Base-by-base conservation (phyloP, 2,888 invertebrate genomes). In the Anarsia innoxiella region DNA sequence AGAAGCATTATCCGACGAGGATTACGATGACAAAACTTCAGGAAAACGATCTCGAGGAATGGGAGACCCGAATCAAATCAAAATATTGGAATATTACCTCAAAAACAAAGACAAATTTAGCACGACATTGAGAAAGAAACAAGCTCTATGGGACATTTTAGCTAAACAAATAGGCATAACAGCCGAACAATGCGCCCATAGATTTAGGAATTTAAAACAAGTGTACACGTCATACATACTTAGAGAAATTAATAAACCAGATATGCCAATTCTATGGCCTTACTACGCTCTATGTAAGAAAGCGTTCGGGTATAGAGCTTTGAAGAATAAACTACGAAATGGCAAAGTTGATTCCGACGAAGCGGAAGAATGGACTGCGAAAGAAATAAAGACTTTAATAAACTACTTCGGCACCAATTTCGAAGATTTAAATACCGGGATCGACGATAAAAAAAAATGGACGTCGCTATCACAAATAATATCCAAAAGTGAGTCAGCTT, bases 281-380 rank as follows among this genome's bases (percentile, higher is more conserved):
- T 80, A 83, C 35, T 83, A 76, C 6, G 53, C 60, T 2, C 42
- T 78, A 1, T 82, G 82, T 50, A 84, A 83, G 39, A 84, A 80
- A 54, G 78, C 79, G 0, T 84, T 83, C 12, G 82, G 83, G 0
- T 82, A 83, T 38, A 43, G 83, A 49, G 65, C 69, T 0, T 58
- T 83, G 1, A 83, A 78, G 42, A 53, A 56, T 0, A 79, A 79
- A 43, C 47, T 83, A 0, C 76, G 72, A 30, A 69, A 65, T 13
- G 67, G 66, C 0, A 67, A 66, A 44, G 28, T 52, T 0, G 72
- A 66, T 2, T 56, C 61, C 0, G 71, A 59, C 4, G 63, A 76
- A 1, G 51, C 45, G 0, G 69, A 73, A 32, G 79, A 79, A 4
- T 83, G 84, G 84, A 45, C 73, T 0, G 57, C 73, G 0, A 69